Evolutionary conservation across 1,140 invertebrate species (phyloP), one percentile per base, ranked within the genome.

Genomic region (Sitophilus oryzae): DNA sequence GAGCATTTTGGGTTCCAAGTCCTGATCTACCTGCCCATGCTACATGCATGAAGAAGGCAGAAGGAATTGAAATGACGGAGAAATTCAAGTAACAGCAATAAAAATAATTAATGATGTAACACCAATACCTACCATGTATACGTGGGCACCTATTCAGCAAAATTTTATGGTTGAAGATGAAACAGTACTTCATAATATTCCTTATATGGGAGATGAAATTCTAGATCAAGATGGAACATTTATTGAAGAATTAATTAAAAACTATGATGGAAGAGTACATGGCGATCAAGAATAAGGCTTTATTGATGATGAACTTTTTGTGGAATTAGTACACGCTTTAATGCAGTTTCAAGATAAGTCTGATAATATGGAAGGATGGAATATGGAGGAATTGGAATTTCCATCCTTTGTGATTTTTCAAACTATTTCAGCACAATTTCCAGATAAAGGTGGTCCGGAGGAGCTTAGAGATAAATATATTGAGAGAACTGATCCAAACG

Each of bases 81-180:
- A 79, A 37, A 60, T 73, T 30, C 77, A 80, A 67, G 73, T 69
- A 0, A 76, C 78, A 56, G 83, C 89, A 10, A 84, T 96, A 36
- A 84, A 88, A 63, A 84, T 91, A 22, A 88, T 96, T 49, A 91
- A 91, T 72, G 85, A 89, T 0, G 88, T 96, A 0, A 88, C 88
- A 15, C 86, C 93, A 0, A 93, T 96, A 55, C 94, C 94, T 0
- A 92, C 90, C 0, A 97, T 97, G 94, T 97, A 96, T 66, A 93
- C 89, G 0, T 98, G 94, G 94, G 93, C 93, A 4, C 93, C 93
- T 0, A 89, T 96, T 25, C 93, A 97, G 68, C 91, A 96, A 66
- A 98, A 98, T 71, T 97, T 96, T 62, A 94, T 97, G 91, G 93
- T 97, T 2, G 95, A 98, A 75, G 95, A 98, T 76, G 95, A 98